A percentile compares a stretch with the other conserved stretches of the same genome.
These are phyloP conservation scores for Orchestia grillus DNA, from an alignment of 1,140 invertebrate species.

Conservation along the genomic window DNA sequence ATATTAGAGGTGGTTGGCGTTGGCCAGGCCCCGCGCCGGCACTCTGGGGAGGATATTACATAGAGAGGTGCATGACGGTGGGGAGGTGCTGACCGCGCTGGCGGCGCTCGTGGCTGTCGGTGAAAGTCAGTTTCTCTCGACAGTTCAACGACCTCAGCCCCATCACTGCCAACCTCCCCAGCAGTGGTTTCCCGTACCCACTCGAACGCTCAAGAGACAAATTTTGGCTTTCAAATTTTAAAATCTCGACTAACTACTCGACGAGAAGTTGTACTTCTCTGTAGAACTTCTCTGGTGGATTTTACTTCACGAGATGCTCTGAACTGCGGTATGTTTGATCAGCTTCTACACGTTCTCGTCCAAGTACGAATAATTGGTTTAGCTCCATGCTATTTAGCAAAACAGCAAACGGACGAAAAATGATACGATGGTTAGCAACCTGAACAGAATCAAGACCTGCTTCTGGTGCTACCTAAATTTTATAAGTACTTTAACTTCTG, in stretches of 20 bases:
- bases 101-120: background rate
- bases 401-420: background rate
- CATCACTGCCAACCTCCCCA: background rate
- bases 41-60: background rate
- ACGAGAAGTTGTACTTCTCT: background rate
- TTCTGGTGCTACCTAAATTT: background rate
- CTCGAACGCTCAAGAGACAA: background rate
- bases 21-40: too few relatives aligned
- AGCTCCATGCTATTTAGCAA: background rate
- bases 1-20: background rate
- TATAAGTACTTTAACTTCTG: background rate
- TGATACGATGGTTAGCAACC: background rate
- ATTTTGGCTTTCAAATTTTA: too few relatives aligned
- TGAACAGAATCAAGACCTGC: background rate
- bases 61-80: background rate
- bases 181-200: background rate
- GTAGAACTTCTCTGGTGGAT: too few relatives aligned
- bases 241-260: too few relatives aligned
- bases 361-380: background rate
- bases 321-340: background rate
- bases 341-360: background rate
- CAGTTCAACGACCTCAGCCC: constrained; percentile 35
- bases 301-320: background rate
- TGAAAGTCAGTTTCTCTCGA: constrained; percentile 51
- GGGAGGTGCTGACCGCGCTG: background rate